phyloP scores from a whole-genome alignment of 2,113 vertebrate species.

The Bolborhynchus lineola region DNA sequence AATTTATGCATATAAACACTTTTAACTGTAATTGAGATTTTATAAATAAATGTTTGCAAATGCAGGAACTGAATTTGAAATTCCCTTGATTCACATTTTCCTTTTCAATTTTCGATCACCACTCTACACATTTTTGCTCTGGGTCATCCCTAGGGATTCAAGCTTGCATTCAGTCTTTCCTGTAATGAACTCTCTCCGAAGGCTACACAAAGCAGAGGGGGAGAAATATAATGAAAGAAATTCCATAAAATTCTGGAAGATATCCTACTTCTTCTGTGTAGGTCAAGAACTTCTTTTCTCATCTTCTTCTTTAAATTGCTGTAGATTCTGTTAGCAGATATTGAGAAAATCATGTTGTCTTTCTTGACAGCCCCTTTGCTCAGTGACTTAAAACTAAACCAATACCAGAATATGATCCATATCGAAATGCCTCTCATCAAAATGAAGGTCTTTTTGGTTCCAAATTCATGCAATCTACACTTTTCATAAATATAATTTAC shows the following conservation, averaged over 20 bases:
- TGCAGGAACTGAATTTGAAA: neutral
- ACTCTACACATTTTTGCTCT: neutral
- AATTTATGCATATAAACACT: neutral
- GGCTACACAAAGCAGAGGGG: neutral
- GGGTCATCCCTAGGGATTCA: neutral
- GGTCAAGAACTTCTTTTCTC: neutral
- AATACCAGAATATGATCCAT: neutral
- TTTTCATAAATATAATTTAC: neutral
- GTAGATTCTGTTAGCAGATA: neutral
- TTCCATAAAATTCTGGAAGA: neutral
- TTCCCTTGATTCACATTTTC: neutral
- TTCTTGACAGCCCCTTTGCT: neutral
- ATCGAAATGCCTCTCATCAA: neutral
- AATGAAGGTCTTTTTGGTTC: neutral
- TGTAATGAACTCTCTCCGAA: neutral
- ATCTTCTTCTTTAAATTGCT: neutral
- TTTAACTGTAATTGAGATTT: neutral
- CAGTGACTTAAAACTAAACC: neutral
- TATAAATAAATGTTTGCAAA: neutral
- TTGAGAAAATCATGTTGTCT: neutral
- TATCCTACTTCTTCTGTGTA: neutral
- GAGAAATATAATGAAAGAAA: neutral
- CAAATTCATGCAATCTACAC: neutral
- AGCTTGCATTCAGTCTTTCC: neutral
- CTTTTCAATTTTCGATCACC: neutral